Evolutionary conservation across 2,888 invertebrate genomes (phyloP).

Genomic region (Diadegma fenestrale): DNA sequence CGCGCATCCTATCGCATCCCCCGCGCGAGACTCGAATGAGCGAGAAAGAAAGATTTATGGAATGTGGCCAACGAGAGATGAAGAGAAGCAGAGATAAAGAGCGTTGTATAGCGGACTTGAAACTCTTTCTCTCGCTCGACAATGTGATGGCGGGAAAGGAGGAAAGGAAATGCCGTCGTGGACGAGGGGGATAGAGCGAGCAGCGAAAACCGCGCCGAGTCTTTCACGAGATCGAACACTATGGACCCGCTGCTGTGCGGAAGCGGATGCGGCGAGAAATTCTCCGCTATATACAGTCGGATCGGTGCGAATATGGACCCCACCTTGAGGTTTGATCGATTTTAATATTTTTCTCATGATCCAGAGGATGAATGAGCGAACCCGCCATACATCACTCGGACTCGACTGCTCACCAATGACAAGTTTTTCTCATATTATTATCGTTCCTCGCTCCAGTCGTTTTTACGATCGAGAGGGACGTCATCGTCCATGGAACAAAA

Average conservation of each 20-base stretch:
- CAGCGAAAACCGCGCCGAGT: constrained; percentile 59
- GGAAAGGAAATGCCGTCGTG: too few species aligned
- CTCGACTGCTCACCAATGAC: too few species aligned
- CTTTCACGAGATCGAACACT: constrained; percentile 49
- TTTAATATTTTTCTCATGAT: constrained; percentile 1
- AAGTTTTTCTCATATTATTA: too few species aligned
- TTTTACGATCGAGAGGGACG: not conserved
- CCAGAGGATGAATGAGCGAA: too few species aligned
- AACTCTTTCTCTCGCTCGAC: constrained; percentile 18
- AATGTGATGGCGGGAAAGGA: constrained; percentile 42
- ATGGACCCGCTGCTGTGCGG: constrained; percentile 57
- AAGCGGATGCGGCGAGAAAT: constrained; percentile 66
- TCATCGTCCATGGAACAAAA: not conserved
- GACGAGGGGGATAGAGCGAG: constrained; percentile 52
- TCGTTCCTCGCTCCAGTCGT: not conserved
- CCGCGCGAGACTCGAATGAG: not conserved
- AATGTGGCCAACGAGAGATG: constrained; percentile 16
- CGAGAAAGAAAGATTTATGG: constrained; percentile 5
- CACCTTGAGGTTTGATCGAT: not conserved
- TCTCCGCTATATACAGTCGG: constrained; percentile 26
- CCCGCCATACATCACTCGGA: too few species aligned
- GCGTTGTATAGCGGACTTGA: constrained; percentile 16
- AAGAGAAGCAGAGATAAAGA: constrained; percentile 7
- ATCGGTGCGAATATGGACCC: constrained; percentile 16
- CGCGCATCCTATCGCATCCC: constrained; percentile 63